A percentile compares a stretch with the other conserved stretches of the same genome.
Conservation (phyloP, 2,888 invertebrate genomes). For the Volucella zonaria region DNA sequence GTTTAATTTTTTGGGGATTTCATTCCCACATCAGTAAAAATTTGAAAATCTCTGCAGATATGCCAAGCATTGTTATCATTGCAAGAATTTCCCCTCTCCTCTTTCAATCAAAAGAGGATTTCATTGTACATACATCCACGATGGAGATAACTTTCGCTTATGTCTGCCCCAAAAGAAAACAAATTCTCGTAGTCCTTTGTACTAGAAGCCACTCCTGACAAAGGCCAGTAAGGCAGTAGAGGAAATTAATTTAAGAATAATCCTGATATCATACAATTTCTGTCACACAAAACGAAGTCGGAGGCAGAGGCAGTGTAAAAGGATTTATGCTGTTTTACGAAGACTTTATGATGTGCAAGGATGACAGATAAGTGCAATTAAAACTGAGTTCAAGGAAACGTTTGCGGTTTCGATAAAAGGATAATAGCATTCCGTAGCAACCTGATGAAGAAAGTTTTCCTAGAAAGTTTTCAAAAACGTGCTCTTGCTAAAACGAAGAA, state of each 20-base stretch:
- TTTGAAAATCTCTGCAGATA: too few relatives aligned
- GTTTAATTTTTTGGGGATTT: too few relatives aligned
- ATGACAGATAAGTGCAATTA: slow-evolving; percentile 4
- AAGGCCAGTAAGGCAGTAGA: not conserved
- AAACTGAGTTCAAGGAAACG: not conserved
- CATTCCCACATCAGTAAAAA: too few relatives aligned
- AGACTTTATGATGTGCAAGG: not conserved
- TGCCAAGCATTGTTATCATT: not conserved
- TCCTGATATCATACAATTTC: slow-evolving; percentile 13
- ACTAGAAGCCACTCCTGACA: not conserved
- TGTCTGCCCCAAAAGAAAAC: not conserved
- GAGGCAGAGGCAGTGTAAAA: not conserved
- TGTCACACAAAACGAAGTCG: not conserved
- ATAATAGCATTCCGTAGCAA: too few relatives aligned
- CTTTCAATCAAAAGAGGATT: not conserved
- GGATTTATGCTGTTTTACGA: not conserved
- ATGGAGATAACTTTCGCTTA: not conserved
- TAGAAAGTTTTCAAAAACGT: too few relatives aligned
- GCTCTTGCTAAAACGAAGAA: too few relatives aligned
- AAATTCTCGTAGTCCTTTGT: not conserved
- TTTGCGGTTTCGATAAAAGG: too few relatives aligned
- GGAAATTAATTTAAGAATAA: slow-evolving; percentile 41
- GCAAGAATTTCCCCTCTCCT: not conserved
- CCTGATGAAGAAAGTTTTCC: too few relatives aligned
- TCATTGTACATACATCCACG: not conserved